Evolutionary conservation across 2,888 invertebrate species (phyloP).

Genomic region (Ganaspis brasiliensis): DNA sequence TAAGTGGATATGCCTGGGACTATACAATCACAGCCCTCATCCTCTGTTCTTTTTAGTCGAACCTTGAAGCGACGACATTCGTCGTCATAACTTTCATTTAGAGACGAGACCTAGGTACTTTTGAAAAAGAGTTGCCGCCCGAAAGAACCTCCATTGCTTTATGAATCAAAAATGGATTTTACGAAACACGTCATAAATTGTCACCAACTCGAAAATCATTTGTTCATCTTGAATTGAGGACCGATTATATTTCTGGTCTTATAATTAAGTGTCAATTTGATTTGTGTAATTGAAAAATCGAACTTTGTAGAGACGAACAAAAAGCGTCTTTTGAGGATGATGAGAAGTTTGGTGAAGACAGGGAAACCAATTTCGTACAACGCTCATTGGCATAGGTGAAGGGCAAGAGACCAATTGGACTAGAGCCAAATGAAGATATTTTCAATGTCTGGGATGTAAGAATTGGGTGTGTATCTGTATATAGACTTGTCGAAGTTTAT

Average conservation of each 20-base stretch:
- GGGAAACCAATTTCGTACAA: constrained; percentile 76
- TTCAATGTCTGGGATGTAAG: constrained; percentile 73
- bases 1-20: constrained; percentile 80
- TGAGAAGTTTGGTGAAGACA: constrained; percentile 63
- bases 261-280: too few species aligned
- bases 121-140: constrained; percentile 12
- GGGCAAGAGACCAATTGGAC: constrained; percentile 79
- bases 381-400: constrained; percentile 78
- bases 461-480: constrained; percentile 4
- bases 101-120: neutral
- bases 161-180: too few species aligned
- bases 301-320: neutral
- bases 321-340: too few species aligned
- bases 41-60: constrained; percentile 34
- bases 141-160: neutral
- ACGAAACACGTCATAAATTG: too few species aligned
- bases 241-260: too few species aligned
- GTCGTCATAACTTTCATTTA: constrained; percentile 41
- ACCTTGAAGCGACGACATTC: constrained; percentile 39
- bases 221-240: too few species aligned
- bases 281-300: too few species aligned
- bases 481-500: neutral
- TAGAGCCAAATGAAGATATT: constrained; percentile 76
- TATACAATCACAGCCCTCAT: constrained; percentile 57
- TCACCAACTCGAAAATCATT: too few species aligned